Percentiles rank a stretch among this genome's conserved stretches.
phyloP scores from a whole-genome alignment of 2,888 invertebrate genomes.

The Melieria picta region DNA sequence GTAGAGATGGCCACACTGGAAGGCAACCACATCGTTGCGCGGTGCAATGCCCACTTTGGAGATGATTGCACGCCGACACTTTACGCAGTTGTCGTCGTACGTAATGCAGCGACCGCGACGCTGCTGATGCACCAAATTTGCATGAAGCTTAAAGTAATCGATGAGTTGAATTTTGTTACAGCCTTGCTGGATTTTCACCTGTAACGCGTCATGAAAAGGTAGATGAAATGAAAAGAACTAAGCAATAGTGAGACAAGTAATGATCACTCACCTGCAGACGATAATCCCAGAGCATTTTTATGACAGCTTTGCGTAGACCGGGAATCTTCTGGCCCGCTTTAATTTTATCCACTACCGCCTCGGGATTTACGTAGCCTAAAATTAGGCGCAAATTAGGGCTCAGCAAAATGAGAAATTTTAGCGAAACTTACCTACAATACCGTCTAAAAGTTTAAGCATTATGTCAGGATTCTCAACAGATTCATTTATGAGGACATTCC shows the following conservation, averaged over 20 bases:
- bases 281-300: constrained; percentile 95
- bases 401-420: neutral
- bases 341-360: constrained; percentile 86
- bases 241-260: neutral
- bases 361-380: constrained; percentile 85
- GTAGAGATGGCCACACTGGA: constrained; percentile 90
- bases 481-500: constrained; percentile 89
- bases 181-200: constrained; percentile 88
- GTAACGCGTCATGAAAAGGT: constrained; percentile 8
- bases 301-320: constrained; percentile 87
- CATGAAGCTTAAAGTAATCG: constrained; percentile 89
- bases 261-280: constrained; percentile 77
- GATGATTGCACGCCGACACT: constrained; percentile 81
- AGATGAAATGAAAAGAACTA: neutral
- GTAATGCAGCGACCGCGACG: constrained; percentile 78
- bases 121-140: constrained; percentile 81
- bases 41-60: constrained; percentile 74
- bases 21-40: constrained; percentile 79
- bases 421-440: constrained; percentile 67
- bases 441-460: constrained; percentile 70
- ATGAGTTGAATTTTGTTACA: constrained; percentile 89
- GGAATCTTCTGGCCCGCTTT: constrained; percentile 86
- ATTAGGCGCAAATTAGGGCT: neutral
- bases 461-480: constrained; percentile 86
- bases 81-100: constrained; percentile 81